phyloP scores from a whole-genome alignment of 1,140 invertebrate genomes.

The Bursaphelenchus mucronatus region DNA sequence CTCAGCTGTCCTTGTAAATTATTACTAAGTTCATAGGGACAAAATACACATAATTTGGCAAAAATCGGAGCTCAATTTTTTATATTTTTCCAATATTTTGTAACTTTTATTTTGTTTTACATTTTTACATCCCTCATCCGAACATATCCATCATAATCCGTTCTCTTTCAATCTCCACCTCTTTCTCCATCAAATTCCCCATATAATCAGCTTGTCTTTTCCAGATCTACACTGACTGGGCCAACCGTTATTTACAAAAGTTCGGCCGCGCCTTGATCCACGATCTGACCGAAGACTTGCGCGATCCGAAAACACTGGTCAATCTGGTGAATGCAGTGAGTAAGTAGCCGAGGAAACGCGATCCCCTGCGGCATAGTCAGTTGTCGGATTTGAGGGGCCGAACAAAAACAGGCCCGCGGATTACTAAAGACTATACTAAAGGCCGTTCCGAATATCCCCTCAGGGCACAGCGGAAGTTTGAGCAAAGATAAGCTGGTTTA shows the following conservation, averaged over 20 bases:
- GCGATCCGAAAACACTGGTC: conserved; percentile 41
- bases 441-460: no score
- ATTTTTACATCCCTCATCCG: neutral
- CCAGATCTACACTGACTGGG: conserved; percentile 54
- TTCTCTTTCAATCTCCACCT: neutral
- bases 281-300: conserved; percentile 44
- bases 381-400: no score
- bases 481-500: no score
- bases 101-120: no score
- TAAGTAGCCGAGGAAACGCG: conserved; percentile 27
- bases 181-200: conserved; percentile 12
- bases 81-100: neutral
- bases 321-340: conserved; percentile 42
- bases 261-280: conserved; percentile 29
- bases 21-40: no score
- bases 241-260: conserved; percentile 40
- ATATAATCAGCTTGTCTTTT: conserved; percentile 32
- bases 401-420: no score
- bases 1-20: no score
- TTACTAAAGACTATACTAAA: no score
- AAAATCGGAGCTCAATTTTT: neutral
- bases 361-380: no score
- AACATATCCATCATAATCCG: neutral
- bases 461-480: no score
- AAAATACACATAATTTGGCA: no score